Evolutionary conservation across 1,140 invertebrate species (phyloP).

Genomic region (Brachionus rubens): DNA sequence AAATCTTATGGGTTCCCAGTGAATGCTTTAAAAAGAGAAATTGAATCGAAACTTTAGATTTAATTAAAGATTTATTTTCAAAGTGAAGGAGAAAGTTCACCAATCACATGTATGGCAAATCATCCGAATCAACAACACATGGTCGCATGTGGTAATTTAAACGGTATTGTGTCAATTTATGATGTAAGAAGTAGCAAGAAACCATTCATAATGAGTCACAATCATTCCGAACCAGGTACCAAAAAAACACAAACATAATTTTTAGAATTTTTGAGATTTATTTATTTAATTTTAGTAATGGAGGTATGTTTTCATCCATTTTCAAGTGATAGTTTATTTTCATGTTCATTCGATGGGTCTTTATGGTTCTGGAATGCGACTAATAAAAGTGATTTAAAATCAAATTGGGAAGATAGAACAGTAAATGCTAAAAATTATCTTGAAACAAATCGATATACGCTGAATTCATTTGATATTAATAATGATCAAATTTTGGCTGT

Average conservation of each 20-base stretch:
- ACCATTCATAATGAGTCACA: not conserved
- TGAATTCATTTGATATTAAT: constrained; percentile 28
- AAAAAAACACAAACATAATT: not conserved
- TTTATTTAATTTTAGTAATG: not conserved
- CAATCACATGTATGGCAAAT: constrained; percentile 7
- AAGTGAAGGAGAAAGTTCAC: constrained; percentile 23
- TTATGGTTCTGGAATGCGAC: constrained; percentile 5
- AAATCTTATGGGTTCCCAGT: too few relatives aligned
- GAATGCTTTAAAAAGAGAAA: too few relatives aligned
- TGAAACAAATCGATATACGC: not conserved
- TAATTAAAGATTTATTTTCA: not conserved
- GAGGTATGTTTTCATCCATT: constrained; percentile 31
- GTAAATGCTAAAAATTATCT: constrained; percentile 4
- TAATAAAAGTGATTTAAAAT: not conserved
- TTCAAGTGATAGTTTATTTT: constrained; percentile 21
- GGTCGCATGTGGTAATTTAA: constrained; percentile 32
- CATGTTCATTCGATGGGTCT: not conserved
- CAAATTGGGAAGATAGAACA: constrained; percentile 7
- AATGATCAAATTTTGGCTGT: constrained; percentile 35
- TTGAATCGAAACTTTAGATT: too few relatives aligned
- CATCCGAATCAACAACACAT: constrained; percentile 22
- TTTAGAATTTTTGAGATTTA: not conserved
- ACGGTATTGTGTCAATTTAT: constrained; percentile 9
- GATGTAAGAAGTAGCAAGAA: constrained; percentile 19
- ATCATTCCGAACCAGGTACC: constrained; percentile 5